Evolutionary conservation across 1,140 invertebrate species (phyloP), one percentile per base, ranked within the genome.

Genomic region (Wasmannia auropunctata): DNA sequence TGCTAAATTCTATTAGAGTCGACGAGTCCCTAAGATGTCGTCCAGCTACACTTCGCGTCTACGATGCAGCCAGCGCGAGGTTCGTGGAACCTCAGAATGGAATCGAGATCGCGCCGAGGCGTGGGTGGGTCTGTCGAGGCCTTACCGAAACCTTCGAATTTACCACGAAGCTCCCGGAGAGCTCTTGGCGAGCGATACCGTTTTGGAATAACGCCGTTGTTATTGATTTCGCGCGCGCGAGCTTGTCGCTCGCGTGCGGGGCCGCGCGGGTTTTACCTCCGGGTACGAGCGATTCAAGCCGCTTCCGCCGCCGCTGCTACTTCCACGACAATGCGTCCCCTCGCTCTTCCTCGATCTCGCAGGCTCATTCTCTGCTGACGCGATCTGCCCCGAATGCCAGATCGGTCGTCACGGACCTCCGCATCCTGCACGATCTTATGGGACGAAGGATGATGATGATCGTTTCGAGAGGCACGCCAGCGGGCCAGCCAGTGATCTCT

Each of bases 151-250:
- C 0, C 43, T 14, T 25, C 0, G 3, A 22, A 16, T 54, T 22
- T 7, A 16, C 3, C 40, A 28, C 37, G n/a, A 14, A 14, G 6
- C 10, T 43, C 2, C n/a, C 1, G 2, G 22, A 46, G 22, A 43
- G 0, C 2, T 16, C 0, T n/a, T n/a, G n/a, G n/a, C n/a, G 14
- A 22, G 16, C 8, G 34, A 77, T 16, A 3, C 19, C 62, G 3
- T 67, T 63, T 34, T 37, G 16, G 22, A 6, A 5, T 25, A 43
- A 75, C 19, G 16, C 5, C 40, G 16, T 77, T 62, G 40, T 67
- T 80, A 80, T 80, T 80, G 63, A 80, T 80, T 46, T 37, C 37
- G 54, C 51, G n/a, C 62, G 60, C 28, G 25, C 74, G n/a, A 54
- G 51, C 0, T 54, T 11, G 10, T 40, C 43, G 51, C 34, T 22